Percentiles rank a stretch among this genome's conserved stretches.
Conservation (phyloP, 2,888 invertebrate genomes). For the Lucinisca nassula region DNA sequence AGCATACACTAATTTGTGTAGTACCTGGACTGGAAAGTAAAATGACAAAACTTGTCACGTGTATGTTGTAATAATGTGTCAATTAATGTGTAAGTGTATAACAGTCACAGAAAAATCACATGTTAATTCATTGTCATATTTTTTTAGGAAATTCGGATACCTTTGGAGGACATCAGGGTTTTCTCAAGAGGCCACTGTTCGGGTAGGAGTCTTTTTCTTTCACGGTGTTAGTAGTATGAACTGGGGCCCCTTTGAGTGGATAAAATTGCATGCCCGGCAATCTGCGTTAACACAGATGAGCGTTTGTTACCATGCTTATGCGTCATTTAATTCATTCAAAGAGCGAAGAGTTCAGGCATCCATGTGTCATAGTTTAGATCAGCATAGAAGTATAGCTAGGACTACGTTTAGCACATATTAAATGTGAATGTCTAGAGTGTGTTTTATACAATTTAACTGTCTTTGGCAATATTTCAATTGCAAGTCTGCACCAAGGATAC, state of each 20-base stretch:
- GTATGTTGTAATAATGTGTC: not conserved
- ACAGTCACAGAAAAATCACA: no score
- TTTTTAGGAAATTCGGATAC: not conserved
- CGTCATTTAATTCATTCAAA: not conserved
- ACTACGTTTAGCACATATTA: no score
- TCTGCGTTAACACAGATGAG: not conserved
- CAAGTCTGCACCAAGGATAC: no score
- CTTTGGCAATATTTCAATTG: no score
- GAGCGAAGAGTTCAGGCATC: not conserved
- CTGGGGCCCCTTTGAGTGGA: not conserved
- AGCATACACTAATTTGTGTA: not conserved
- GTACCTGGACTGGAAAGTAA: not conserved
- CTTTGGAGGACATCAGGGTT: not conserved
- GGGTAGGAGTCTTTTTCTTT: not conserved
- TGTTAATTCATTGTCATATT: not conserved
- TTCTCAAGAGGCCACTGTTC: not conserved
- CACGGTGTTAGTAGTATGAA: not conserved
- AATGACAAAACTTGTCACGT: not conserved
- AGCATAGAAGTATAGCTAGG: no score
- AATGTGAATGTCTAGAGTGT: no score
- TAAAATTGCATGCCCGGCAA: not conserved
- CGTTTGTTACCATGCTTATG: not conserved
- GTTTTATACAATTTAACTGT: no score
- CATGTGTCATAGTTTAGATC: no score
- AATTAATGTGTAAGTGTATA: not conserved